A percentile compares a stretch with the other conserved stretches of the same genome.
Conservation (phyloP, 2,113 vertebrate species). For the Oncorhynchus kisutch region DNA sequence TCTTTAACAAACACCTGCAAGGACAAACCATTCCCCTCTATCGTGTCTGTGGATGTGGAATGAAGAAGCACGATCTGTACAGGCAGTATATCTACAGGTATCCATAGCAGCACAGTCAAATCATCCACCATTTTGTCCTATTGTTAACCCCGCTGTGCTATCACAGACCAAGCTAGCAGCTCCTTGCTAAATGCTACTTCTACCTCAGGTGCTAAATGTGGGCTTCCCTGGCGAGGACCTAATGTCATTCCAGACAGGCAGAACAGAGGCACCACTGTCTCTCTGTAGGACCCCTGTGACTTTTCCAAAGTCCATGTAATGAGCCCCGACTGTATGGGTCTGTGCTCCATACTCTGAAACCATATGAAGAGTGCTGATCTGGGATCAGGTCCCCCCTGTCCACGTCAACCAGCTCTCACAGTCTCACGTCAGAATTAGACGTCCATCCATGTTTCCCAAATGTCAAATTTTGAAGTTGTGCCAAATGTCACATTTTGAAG, state of each 20-base stretch:
- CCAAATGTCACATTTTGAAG: too few species aligned
- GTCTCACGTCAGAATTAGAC: too few species aligned
- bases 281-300: slow-evolving; percentile 29
- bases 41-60: background rate
- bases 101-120: slow-evolving; percentile 48
- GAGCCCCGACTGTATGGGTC: background rate
- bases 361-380: too few species aligned
- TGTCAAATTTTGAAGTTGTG: too few species aligned
- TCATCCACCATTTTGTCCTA: slow-evolving; percentile 15
- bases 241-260: slow-evolving; percentile 28
- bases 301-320: background rate
- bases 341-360: too few species aligned
- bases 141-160: background rate
- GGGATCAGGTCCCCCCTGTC: too few species aligned
- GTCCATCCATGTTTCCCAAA: too few species aligned
- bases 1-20: too few species aligned
- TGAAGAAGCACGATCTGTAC: background rate
- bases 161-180: slow-evolving; percentile 8
- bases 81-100: background rate
- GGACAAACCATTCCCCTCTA: too few species aligned
- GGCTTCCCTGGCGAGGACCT: slow-evolving; percentile 23
- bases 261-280: slow-evolving; percentile 3
- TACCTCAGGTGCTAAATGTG: slow-evolving; percentile 38
- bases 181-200: slow-evolving; percentile 33
- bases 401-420: too few species aligned